Evolutionary conservation across 2,113 vertebrate species (phyloP), one percentile per base, ranked within the genome.

Genomic region (Dipodomys stephensi): DNA sequence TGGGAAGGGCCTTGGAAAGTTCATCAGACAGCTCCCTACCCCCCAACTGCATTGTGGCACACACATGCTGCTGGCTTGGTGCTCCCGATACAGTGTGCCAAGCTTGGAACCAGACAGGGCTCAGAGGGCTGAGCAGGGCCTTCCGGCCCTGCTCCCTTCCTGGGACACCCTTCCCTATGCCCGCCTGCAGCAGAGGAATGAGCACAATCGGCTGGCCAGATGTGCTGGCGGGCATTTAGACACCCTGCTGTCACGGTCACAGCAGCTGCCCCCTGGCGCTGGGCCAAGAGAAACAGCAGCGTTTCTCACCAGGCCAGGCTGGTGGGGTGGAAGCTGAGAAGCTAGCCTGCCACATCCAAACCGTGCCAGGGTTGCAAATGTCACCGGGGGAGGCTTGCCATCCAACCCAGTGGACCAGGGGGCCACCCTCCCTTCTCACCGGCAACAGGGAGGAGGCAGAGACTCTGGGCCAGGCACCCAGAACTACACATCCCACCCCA

Each of bases 401-500:
- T 46, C 62, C n/a, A 71, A 49, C 12, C 84, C 30, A 3, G 35
- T 27, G 30, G 27, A 84, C 76, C 82, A 68, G 74, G 35, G 32
- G 49, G 12, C 0, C 0, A 13, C 49, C 30, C 22, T 3, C 39
- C 25, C 10, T 11, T 13, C 88, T 30, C 53, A 6, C 1, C 1
- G 2, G 15, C 10, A 46, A 68, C 12, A 5, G 62, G n/a, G 53
- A 81, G 71, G 71, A 81, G 71, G 71, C 79, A 27, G 79, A 49
- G 83, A 3, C 67, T 73, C 69, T 60, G 71, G 88, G 60, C 62
- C 18, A 28, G 20, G 25, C 67, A 39, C 88, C 87, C 93, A 88
- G 92, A 83, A 82, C 74, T 18, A 69, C 3, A 49, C 85, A 5
- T 30, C n/a, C 74, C 62, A 7, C 1, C 68, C 90, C 73, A 3